These are phyloP conservation scores for Limonius californicus DNA, from an alignment of 1,140 invertebrate genomes.

Conservation along the genomic window DNA sequence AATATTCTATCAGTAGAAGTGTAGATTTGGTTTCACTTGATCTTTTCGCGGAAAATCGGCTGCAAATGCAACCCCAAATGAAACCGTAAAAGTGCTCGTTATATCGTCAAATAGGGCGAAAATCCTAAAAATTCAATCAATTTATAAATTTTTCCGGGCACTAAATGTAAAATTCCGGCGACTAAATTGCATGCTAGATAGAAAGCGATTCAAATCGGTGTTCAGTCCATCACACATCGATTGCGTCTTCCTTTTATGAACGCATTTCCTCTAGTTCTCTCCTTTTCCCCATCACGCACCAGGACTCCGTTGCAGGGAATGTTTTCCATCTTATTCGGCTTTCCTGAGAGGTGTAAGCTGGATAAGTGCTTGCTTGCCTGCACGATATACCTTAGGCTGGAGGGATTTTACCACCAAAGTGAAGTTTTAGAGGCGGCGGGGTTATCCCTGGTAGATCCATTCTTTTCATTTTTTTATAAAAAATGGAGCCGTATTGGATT, in stretches of 20 bases:
- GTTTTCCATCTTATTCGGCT: not conserved
- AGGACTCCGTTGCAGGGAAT: too few species aligned
- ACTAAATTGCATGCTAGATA: not conserved
- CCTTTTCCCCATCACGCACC: not conserved
- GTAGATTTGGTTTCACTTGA: too few species aligned
- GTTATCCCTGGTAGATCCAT: not conserved
- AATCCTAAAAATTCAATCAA: not conserved
- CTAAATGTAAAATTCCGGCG: not conserved
- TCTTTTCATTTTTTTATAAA: not conserved
- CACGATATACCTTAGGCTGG: not conserved
- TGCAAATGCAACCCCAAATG: not conserved
- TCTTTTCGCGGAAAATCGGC: too few species aligned
- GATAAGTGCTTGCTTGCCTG: constrained; percentile 1
- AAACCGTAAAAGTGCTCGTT: not conserved
- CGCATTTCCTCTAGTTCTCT: not conserved
- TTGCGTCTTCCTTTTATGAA: not conserved
- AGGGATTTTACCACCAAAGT: not conserved
- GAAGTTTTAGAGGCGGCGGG: not conserved
- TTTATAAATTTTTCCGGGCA: not conserved
- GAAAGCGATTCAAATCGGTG: not conserved
- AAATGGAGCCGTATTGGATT: not conserved
- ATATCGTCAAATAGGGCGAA: not conserved
- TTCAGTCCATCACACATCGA: not conserved
- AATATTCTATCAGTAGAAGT: too few species aligned
- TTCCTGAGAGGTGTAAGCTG: not conserved